phyloP scores from a whole-genome alignment of 2,888 invertebrate species.

The Nemapogon koenigi region DNA sequence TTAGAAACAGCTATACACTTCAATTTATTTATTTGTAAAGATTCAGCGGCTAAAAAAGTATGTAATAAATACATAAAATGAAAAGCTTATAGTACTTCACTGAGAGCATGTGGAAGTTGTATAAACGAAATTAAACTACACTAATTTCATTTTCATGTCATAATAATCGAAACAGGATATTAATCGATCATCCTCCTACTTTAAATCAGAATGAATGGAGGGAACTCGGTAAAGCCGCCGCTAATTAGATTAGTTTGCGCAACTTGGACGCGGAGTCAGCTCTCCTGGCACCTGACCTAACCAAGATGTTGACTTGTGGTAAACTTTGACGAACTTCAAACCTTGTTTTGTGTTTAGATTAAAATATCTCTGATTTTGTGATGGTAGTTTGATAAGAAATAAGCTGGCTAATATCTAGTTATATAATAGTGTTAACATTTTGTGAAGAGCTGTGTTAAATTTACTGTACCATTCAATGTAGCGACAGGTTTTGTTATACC shows the following conservation, averaged over 20 bases:
- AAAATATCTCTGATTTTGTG: too few relatives aligned
- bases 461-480: too few relatives aligned
- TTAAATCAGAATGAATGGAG: constrained; percentile 19
- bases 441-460: too few relatives aligned
- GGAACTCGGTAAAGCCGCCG: constrained; percentile 24
- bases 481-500: too few relatives aligned
- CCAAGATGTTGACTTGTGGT: constrained; percentile 28
- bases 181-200: constrained; percentile 4
- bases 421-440: too few relatives aligned
- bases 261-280: constrained; percentile 24
- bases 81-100: too few relatives aligned
- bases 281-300: constrained; percentile 23
- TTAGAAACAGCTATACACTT: too few relatives aligned
- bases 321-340: constrained; percentile 25
- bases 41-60: too few relatives aligned
- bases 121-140: neutral
- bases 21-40: too few relatives aligned
- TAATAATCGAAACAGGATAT: neutral
- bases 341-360: neutral
- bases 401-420: too few relatives aligned
- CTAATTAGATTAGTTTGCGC: constrained; percentile 43
- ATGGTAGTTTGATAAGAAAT: too few relatives aligned
- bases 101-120: neutral
- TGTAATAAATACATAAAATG: too few relatives aligned
- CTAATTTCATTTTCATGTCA: neutral